phyloP scores from a whole-genome alignment of 2,113 vertebrate species.

The Podarcis raffonei region DNA sequence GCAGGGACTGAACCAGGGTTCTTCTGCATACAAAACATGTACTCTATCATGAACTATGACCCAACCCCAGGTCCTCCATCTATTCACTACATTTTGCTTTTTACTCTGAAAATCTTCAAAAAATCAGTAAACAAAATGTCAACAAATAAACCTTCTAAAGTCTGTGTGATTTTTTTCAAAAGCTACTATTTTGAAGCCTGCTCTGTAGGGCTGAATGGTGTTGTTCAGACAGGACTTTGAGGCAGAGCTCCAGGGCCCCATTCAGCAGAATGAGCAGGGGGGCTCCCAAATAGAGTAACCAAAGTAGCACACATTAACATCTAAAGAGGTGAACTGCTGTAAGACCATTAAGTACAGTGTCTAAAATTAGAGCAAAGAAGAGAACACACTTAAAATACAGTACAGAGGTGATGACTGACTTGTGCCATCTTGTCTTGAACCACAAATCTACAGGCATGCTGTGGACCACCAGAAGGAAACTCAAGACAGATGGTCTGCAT shows the following conservation, averaged over 20 bases:
- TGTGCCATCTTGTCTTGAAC: too few relatives aligned
- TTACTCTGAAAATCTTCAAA: neutral
- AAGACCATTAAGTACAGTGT: too few relatives aligned
- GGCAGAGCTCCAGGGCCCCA: too few relatives aligned
- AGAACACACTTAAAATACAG: neutral
- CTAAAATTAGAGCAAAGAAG: neutral
- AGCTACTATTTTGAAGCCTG: neutral
- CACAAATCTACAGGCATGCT: too few relatives aligned
- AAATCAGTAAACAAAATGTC: neutral
- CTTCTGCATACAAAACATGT: too few relatives aligned
- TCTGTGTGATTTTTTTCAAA: neutral
- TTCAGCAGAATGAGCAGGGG: too few relatives aligned
- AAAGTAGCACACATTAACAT: too few relatives aligned
- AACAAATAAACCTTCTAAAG: neutral
- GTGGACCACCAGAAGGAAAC: too few relatives aligned
- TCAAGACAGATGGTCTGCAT: neutral
- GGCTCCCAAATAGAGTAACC: too few relatives aligned
- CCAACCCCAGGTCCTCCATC: neutral
- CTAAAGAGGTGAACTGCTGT: too few relatives aligned
- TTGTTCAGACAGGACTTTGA: too few relatives aligned
- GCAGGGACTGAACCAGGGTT: too few relatives aligned
- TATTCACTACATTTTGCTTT: neutral
- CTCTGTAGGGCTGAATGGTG: neutral
- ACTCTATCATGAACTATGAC: neutral
- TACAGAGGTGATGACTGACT: neutral